Base-by-base conservation (phyloP, 2,888 invertebrate species). In the Nowickia ferox region DNA sequence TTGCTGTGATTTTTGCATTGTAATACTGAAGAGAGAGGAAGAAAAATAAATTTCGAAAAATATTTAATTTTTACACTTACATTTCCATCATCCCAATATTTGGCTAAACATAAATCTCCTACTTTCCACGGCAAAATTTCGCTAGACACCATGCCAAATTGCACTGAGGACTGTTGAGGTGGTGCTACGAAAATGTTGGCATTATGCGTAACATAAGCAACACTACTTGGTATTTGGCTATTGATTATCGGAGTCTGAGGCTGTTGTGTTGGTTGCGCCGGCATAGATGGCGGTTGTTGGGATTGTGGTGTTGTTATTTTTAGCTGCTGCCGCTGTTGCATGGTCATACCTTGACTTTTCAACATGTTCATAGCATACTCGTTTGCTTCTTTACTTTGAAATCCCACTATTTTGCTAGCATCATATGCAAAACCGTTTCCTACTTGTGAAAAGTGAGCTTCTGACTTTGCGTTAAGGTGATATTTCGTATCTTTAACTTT, bases 11-110 rank as follows among this genome's bases (percentile, higher is more conserved):
- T 92, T 96, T 95, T 13, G 97, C 97, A 90, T 96, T 96, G 89
- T 97, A 97, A 93, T 95, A 97, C 96, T 97, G 93, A n/a, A 84
- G 84, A 63, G 48, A 13, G 10, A 38, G 57, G 13, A 57, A 46
- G 22, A 17, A 19, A 1, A 42, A 19, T 19, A 19, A 19, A 19
- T 19, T 38, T 1, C 4, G 9, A 19, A 46, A 44, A 42, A 44
- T 17, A 19, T 19, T 72, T 22, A 66, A 30, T 44, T 44, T 30
- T 72, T 19, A 61, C 30, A 90, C 94, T 94, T 91, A 97, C 97
- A 93, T 95, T 95, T 90, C 96, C 96, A 93, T 98, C 98, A 92
- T 98, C 97, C 98, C 98, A 98, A 93, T 98, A 98, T 90, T 97
- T 96, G 9, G 98, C 98, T 93, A 97, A 94, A 90, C 97, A 97